These are phyloP conservation scores for Zele albiditarsus DNA, from an alignment of 2,888 invertebrate species.

Conservation along the genomic window DNA sequence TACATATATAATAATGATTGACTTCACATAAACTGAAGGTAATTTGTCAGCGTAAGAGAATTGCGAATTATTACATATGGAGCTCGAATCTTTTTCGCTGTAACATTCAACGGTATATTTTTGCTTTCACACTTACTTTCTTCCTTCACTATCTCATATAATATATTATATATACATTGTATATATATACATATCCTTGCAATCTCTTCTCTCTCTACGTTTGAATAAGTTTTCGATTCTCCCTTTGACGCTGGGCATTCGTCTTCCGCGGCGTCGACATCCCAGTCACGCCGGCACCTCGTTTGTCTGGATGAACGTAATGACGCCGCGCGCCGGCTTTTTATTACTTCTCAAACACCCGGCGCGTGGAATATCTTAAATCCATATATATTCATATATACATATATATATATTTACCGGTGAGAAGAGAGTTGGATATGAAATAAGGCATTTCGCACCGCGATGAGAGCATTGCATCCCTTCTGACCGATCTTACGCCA, in stretches of 20 bases:
- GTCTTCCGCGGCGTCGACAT: slow-evolving; percentile 58
- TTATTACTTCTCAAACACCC: slow-evolving; percentile 61
- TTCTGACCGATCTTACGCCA: slow-evolving; percentile 37
- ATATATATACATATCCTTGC: slow-evolving; percentile 22
- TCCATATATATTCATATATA: slow-evolving; percentile 44
- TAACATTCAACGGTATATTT: background rate
- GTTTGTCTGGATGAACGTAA: slow-evolving; percentile 60
- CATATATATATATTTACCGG: slow-evolving; percentile 27
- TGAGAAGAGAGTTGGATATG: slow-evolving; percentile 20
- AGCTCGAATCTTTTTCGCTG: background rate
- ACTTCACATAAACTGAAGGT: background rate
- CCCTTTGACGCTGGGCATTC: slow-evolving; percentile 59
- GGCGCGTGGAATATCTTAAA: slow-evolving; percentile 58
- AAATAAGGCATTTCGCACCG: slow-evolving; percentile 11
- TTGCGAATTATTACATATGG: background rate
- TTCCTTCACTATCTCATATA: background rate
- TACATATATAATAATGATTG: background rate
- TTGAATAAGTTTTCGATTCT: slow-evolving; percentile 61
- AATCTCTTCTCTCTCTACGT: slow-evolving; percentile 47
- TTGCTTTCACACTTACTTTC: background rate
- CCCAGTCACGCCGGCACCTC: slow-evolving; percentile 59
- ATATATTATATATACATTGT: background rate
- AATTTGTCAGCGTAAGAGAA: background rate
- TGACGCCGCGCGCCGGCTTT: slow-evolving; percentile 56
- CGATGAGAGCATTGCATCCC: slow-evolving; percentile 32